phyloP scores from a whole-genome alignment of 2,113 vertebrate genomes.

The Tympanuchus pallidicinctus region DNA sequence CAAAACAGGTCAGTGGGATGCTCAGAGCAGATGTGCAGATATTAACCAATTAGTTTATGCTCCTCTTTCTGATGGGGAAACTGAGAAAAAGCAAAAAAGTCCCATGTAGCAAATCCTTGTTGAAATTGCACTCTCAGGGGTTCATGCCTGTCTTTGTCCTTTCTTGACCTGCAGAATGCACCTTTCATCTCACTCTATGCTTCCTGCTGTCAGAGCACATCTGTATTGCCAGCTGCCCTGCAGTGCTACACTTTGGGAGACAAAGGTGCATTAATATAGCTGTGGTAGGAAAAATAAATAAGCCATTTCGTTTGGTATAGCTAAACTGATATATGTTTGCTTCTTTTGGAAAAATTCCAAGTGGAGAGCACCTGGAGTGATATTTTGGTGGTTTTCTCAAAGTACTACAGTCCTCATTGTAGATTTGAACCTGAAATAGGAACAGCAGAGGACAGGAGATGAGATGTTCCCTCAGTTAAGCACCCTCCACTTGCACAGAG shows the following conservation, averaged over 20 bases:
- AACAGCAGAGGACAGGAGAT: neutral
- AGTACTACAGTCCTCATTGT: fast-evolving
- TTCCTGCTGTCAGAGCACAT: neutral
- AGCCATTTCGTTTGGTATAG: neutral
- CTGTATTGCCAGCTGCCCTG: neutral
- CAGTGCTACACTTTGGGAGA: neutral
- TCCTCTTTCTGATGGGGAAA: neutral
- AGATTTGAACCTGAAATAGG: neutral
- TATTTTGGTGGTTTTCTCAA: neutral
- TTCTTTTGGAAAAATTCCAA: neutral
- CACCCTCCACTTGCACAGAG: neutral
- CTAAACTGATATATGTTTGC: neutral
- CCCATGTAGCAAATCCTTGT: neutral
- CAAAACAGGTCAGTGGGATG: fast-evolving
- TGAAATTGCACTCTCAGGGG: neutral
- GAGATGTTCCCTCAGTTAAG: neutral
- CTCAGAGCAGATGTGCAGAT: neutral
- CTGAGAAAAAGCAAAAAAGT: neutral
- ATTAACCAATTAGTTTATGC: fast-evolving
- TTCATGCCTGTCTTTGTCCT: neutral
- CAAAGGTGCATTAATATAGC: neutral
- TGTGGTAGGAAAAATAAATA: neutral
- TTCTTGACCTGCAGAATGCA: neutral
- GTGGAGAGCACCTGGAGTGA: neutral
- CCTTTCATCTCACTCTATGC: neutral